Conservation (phyloP, 2,797 vertebrate species). For the Phrynocephalus forsythii region DNA sequence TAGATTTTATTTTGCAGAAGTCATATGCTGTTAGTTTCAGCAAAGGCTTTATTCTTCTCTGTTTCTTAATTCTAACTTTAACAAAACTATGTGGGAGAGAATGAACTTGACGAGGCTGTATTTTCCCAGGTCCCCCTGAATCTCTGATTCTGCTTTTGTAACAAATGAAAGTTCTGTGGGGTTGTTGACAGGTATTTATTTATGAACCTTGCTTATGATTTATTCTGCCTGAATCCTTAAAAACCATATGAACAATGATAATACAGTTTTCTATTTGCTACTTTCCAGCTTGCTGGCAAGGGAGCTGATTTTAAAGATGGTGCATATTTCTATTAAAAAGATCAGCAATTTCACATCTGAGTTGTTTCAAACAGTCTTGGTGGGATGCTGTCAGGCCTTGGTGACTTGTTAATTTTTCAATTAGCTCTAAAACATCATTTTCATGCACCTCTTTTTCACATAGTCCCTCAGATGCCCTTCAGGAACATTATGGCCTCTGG, state of each 20-base stretch:
- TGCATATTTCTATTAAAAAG: background rate
- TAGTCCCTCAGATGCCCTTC: too few species aligned
- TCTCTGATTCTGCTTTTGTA: too few species aligned
- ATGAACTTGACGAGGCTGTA: too few species aligned
- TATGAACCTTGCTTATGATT: too few species aligned
- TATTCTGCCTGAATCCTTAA: background rate
- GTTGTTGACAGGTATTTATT: too few species aligned
- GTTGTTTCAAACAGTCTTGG: background rate
- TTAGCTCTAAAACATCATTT: background rate
- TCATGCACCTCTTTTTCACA: too few species aligned
- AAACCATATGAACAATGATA: background rate
- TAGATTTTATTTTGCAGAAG: background rate
- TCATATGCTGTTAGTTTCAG: background rate
- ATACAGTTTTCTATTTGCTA: background rate
- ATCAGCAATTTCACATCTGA: background rate
- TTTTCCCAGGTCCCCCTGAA: too few species aligned
- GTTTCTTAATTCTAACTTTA: too few species aligned
- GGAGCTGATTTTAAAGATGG: background rate
- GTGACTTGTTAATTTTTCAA: constrained; percentile 8
- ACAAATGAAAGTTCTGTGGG: too few species aligned
- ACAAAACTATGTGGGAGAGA: too few species aligned
- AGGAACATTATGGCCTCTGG: background rate
- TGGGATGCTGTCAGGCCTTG: background rate
- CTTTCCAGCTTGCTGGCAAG: background rate
- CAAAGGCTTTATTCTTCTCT: too few species aligned